Evolutionary conservation across 2,888 invertebrate species (phyloP), one percentile per base, ranked within the genome.

Genomic region (Phragmatobia fuliginosa): DNA sequence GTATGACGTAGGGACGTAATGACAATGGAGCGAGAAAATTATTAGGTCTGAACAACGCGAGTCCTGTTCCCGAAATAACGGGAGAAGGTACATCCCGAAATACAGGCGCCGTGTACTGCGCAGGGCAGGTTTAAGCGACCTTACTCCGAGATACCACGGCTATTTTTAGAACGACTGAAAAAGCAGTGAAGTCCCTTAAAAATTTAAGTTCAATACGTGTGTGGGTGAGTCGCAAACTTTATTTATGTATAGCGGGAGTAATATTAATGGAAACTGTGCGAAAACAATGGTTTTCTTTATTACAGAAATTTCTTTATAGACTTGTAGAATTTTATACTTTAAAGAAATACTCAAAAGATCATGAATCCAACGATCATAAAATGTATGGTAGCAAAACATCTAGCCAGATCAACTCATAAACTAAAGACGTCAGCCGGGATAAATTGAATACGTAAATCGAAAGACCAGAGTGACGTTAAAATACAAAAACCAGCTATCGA

Each of bases 101-200:
- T 66, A 56, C 62, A 56, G 38, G 66, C 49, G 36, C 61, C 41
- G 71, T 52, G 66, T 73, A 72, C 66, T 76, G 78, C 82, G 81
- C 81, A 78, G 76, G 78, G 38, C 70, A 73, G 66, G 60, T 68
- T 71, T 28, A 67, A 67, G 70, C 75, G 32, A 80, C 78, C 82
- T 70, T 77, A 60, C 74, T 78, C 82, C 83, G 75, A 81, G 74
- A 73, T 73, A 74, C 72, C 68, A 62, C 32, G 67, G 85, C 88
- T 88, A 88, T 88, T 88, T 89, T 86, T 88, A 88, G 88, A 70
- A 83, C 68, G 79, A 83, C 84, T 85, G 84, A 81, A 88, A 86
- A 85, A 82, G 83, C 81, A 83, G 76, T 81, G 80, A 80, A 81
- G 77, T 77, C 75, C 77, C 70, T 79, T 75, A 74, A 82, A 82